Evolutionary conservation across 2,888 invertebrate species (phyloP).

Genomic region (Pedicia rivosa): DNA sequence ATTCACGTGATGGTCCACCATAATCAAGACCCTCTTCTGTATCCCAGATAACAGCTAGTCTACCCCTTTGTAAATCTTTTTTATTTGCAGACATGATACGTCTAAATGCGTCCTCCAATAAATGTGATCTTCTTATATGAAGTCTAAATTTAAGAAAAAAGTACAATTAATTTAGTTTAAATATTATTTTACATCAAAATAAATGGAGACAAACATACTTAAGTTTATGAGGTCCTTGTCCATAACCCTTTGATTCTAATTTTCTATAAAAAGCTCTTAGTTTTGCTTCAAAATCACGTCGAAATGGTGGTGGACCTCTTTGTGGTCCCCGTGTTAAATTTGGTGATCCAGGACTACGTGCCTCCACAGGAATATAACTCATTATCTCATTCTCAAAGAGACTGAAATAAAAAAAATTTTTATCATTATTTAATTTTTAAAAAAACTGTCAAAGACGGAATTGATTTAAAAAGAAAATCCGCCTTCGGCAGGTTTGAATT

Average conservation of each 20-base stretch:
- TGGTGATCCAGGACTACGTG: constrained; percentile 49
- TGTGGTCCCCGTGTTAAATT: constrained; percentile 59
- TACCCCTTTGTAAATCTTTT: constrained; percentile 88
- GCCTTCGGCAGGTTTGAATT: too few species aligned
- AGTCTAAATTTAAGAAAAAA: constrained; percentile 39
- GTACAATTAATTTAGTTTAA: neutral
- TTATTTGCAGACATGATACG: constrained; percentile 93
- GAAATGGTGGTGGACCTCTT: constrained; percentile 77
- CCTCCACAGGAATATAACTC: constrained; percentile 75
- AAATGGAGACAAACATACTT: constrained; percentile 46
- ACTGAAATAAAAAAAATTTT: constrained; percentile 39
- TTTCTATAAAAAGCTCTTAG: constrained; percentile 86
- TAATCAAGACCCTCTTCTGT: constrained; percentile 96
- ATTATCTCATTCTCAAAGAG: constrained; percentile 97
- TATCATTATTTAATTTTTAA: too few species aligned
- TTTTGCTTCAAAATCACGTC: constrained; percentile 90
- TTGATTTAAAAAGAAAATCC: too few species aligned
- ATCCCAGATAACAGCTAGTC: constrained; percentile 84
- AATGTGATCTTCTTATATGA: constrained; percentile 80
- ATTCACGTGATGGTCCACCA: constrained; percentile 93
- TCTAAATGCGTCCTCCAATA: constrained; percentile 90
- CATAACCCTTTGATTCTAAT: constrained; percentile 90
- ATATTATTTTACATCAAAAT: neutral
- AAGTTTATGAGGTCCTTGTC: constrained; percentile 91
- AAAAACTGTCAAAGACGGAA: too few species aligned